A percentile compares a stretch with the other conserved stretches of the same genome.
Conservation (phyloP, 2,113 vertebrate species). For the Ochotona princeps region DNA sequence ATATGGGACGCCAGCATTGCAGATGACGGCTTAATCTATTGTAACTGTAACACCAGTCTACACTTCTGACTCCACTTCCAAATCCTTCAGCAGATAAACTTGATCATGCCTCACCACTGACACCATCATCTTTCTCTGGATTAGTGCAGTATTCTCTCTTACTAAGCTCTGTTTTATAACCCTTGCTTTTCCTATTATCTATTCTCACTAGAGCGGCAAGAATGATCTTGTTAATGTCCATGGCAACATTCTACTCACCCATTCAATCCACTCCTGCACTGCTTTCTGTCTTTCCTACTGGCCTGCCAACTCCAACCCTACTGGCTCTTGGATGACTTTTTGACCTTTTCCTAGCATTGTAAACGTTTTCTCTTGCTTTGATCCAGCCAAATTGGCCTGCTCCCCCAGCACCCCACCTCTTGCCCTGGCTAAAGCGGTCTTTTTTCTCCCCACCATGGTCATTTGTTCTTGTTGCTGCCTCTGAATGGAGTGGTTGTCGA, state of each 20-base stretch:
- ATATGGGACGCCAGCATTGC: no score
- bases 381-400: neutral
- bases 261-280: neutral
- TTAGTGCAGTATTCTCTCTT: neutral
- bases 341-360: neutral
- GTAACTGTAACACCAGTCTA: no score
- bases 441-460: no score
- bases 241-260: neutral
- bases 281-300: neutral
- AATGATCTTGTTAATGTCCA: neutral
- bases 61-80: neutral
- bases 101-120: neutral
- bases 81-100: neutral
- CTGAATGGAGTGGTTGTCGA: neutral
- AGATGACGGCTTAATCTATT: no score
- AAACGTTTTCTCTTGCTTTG: neutral
- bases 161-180: neutral
- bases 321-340: no score
- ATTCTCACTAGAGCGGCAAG: neutral
- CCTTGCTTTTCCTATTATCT: neutral
- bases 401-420: neutral
- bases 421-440: neutral
- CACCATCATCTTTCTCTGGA: neutral
- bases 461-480: neutral
- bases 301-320: neutral